Conservation (phyloP, 2,113 vertebrate genomes). For the Calidris pugnax region DNA sequence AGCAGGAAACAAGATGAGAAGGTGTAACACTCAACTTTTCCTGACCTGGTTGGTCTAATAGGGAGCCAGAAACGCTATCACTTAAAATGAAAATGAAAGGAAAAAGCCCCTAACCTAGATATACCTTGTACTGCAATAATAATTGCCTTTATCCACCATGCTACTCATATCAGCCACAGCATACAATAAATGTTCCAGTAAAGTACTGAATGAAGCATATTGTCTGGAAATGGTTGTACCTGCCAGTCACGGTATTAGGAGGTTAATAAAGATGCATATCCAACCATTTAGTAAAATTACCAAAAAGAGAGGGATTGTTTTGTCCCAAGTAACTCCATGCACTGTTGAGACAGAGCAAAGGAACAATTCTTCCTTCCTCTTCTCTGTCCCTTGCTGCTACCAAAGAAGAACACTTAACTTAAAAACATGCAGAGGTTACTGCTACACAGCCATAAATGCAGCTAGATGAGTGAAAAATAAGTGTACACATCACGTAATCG, state of each 20-base stretch:
- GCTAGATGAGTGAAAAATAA: conserved; percentile 1
- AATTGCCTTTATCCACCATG: background rate
- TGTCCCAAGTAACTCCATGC: background rate
- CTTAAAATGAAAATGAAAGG: conserved; percentile 31
- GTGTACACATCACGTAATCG: background rate
- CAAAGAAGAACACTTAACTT: background rate
- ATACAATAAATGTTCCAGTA: background rate
- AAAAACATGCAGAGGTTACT: background rate
- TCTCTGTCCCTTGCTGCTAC: background rate
- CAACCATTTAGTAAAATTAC: background rate
- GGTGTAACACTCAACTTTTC: background rate
- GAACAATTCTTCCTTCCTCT: background rate
- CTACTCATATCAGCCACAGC: background rate
- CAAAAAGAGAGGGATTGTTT: background rate
- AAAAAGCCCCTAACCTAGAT: background rate
- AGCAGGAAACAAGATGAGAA: conserved; percentile 6
- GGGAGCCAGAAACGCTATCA: background rate
- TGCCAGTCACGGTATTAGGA: background rate
- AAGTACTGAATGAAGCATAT: background rate
- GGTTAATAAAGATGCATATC: background rate
- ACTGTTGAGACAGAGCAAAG: background rate
- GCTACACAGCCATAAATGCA: background rate
- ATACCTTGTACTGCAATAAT: background rate
- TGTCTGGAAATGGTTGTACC: background rate
- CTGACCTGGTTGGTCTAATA: background rate